Evolutionary conservation across 2,888 invertebrate species (phyloP), one percentile per base, ranked within the genome.

Genomic region (Euphydryas editha): DNA sequence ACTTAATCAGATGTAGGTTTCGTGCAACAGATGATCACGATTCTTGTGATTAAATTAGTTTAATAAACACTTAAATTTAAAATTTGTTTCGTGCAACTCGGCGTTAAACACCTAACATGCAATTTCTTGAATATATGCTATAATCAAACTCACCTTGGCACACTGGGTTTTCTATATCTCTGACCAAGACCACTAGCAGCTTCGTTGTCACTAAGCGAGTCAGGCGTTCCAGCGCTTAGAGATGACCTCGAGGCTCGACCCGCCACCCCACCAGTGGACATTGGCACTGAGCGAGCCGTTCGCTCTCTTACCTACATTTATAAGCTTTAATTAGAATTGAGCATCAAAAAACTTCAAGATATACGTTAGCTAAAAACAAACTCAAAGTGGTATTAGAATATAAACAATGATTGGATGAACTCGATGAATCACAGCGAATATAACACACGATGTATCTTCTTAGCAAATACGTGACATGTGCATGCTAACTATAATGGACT

Each of bases 201-300:
- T 93, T 97, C 97, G 81, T 97, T 97, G 82, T 97, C 97, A 80
- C 97, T 97, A 61, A 97, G 94, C 49, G 97, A 97, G 86, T 98
- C 98, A 20, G 98, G 97, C 39, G 97, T 98, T 73, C 97, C 97
- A 44, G 96, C 97, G 72, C 97, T 97, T 68, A 97, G 93, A 18
- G 97, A 96, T 1, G 96, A 96, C 72, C 96, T 94, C 47, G 96
- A 95, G 39, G 95, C 95, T 73, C 96, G 91, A 55, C 96, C 95
- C 2, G 88, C 84, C 1, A 78, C 85, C 21, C 83, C 89, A 55
- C 85, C 85, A 57, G 93, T 90, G 42, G 95, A 95, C 98, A 99
- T 98, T 56, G 98, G 98, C 74, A 98, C 96, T 65, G 98, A 98
- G 78, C 98, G 95, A 68, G 95, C 96, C 51, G 98, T 98, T 79